Conservation (phyloP, 2,113 vertebrate species). For the Jaculus jaculus region DNA sequence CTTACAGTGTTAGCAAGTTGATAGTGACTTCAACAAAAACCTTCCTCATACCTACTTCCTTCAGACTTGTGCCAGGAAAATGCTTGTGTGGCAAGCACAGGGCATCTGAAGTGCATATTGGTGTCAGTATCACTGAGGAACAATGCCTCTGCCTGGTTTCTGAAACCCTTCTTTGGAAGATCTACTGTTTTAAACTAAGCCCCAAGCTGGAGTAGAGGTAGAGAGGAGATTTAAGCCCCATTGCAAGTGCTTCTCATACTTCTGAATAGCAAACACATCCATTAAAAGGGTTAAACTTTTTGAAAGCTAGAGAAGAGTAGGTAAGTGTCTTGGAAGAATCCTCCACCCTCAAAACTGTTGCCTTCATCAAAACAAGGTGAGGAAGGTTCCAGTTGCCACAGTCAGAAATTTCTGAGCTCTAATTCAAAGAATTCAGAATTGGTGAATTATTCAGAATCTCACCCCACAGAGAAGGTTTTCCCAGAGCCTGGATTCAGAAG, state of each 20-base stretch:
- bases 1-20: not conserved
- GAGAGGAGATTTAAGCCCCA: not conserved
- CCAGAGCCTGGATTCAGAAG: not conserved
- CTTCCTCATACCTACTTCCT: not conserved
- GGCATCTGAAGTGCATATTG: not conserved
- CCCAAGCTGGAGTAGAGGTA: not conserved
- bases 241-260: not conserved
- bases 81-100: not conserved
- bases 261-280: not conserved
- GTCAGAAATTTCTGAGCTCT: not conserved
- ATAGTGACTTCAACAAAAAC: not conserved
- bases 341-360: not conserved
- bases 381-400: not conserved
- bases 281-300: not conserved
- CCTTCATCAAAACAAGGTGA: not conserved
- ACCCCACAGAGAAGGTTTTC: not conserved
- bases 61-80: conserved; percentile 32
- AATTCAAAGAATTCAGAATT: not conserved
- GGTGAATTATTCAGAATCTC: not conserved
- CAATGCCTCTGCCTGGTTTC: not conserved
- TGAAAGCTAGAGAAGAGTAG: not conserved
- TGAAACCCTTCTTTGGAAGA: not conserved
- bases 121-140: not conserved
- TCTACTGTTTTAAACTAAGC: conserved; percentile 5
- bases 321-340: not conserved